A percentile compares a stretch with the other conserved stretches of the same genome.
Evolutionary conservation across 2,113 vertebrate genomes (phyloP).

Genomic region (Sinocyclocheilus grahami): DNA sequence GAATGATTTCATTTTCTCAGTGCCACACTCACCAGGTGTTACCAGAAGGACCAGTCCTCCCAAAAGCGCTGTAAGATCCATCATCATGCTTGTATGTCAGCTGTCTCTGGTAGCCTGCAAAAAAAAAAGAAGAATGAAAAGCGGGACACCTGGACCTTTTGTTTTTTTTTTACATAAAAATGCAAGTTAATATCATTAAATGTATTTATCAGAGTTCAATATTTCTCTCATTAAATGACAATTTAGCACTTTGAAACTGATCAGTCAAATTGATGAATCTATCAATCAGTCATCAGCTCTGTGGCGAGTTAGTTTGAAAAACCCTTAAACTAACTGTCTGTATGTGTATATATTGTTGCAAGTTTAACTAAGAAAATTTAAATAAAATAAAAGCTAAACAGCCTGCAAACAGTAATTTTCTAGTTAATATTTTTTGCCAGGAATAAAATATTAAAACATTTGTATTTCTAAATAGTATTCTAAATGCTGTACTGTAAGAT

Average conservation of each 20-base stretch:
- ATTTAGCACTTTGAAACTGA: neutral
- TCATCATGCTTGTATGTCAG: constrained; percentile 82
- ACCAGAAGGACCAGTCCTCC: constrained; percentile 76
- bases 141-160: too few relatives aligned
- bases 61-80: constrained; percentile 88
- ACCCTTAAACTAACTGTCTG: neutral
- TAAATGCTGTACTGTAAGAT: too few relatives aligned
- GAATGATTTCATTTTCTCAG: neutral
- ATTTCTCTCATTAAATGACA: neutral
- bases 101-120: constrained; percentile 85
- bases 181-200: too few relatives aligned
- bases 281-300: too few relatives aligned
- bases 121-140: neutral
- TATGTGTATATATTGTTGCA: neutral
- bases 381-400: neutral
- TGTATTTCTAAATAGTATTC: too few relatives aligned
- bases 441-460: too few relatives aligned
- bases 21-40: constrained; percentile 83
- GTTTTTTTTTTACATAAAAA: too few relatives aligned
- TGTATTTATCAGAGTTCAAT: too few relatives aligned
- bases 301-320: neutral
- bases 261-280: neutral
- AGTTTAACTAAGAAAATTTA: neutral
- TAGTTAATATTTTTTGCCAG: too few relatives aligned
- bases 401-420: neutral